Base-by-base conservation (phyloP, 2,113 vertebrate species). In the Falcunculus frontatus region DNA sequence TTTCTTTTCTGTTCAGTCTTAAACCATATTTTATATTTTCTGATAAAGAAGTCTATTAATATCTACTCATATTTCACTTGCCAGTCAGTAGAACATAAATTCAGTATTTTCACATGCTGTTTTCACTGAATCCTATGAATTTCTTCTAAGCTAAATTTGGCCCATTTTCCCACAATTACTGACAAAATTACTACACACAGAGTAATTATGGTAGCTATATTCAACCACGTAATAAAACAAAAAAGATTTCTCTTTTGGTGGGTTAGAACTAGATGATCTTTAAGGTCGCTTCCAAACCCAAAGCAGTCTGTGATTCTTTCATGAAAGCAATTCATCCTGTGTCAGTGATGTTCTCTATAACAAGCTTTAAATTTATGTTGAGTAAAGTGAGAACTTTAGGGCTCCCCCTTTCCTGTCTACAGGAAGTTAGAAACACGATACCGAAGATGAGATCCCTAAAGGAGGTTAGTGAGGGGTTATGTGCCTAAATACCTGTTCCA, bases 391-490 rank as follows among this genome's bases (percentile, higher is more conserved):
- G 81, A 93, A 96, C 75, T 87, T 95, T 90, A 84, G 70, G 74
- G 63, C 30, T 92, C 67, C 42, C 70, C 16, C 57, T 70, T 96
- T 92, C 80, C 89, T 91, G 64, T 52, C 81, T 62, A 77, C 69
- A 91, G 88, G 93, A 95, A 94, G 79, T 79, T 35, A 79, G 87
- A 92, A 94, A 94, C 42, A 63, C 4, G 25, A 95, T 64, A 93
- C 47, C 11, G 4, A 93, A 77, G 94, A 92, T 75, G 69, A 89
- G 73, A 81, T 92, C 89, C 80, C 93, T 91, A 37, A 95, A 84
- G 90, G 92, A 93, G 93, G 76, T 81, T 89, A 93, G 25, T 29
- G 46, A 90, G 60, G n/a, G 86, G 83, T 87, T 91, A 92, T 13
- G 16, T 41, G 37, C 56, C 65, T 90, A 84, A 92, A 80, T 92